Conservation (phyloP, 2,113 vertebrate species). For the Emydura subglobosa region DNA sequence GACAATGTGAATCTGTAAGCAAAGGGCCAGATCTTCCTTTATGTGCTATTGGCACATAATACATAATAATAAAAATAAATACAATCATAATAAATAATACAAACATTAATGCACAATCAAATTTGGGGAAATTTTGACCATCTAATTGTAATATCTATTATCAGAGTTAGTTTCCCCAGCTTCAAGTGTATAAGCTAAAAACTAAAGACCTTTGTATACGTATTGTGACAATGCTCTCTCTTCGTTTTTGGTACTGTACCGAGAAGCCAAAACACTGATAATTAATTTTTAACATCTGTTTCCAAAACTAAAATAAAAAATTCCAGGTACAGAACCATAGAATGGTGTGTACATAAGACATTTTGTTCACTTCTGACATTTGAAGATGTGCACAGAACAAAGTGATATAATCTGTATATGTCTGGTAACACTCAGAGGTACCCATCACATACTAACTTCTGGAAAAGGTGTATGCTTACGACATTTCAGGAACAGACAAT, state of each 20-base stretch:
- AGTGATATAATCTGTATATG: not conserved
- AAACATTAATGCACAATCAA: not conserved
- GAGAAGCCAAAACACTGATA: not conserved
- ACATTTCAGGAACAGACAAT: not conserved
- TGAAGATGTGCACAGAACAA: conserved; percentile 1
- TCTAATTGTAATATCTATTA: not conserved
- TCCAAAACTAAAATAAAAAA: not conserved
- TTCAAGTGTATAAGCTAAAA: not conserved
- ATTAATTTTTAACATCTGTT: not conserved
- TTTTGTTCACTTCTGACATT: not conserved
- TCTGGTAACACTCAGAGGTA: not conserved
- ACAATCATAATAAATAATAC: not conserved
- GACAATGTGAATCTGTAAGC: not conserved
- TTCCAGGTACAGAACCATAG: not conserved
- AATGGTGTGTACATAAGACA: not conserved
- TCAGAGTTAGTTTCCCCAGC: not conserved
- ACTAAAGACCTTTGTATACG: not conserved
- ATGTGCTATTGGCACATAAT: not conserved
- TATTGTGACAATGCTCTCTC: not conserved
- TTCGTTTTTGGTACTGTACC: not conserved
- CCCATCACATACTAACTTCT: not conserved
- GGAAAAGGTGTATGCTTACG: not conserved
- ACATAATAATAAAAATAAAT: not conserved
- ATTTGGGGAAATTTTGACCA: not conserved
- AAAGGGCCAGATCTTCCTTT: not conserved